Conservation (phyloP, 2,113 vertebrate genomes). For the Ptyas mucosa region DNA sequence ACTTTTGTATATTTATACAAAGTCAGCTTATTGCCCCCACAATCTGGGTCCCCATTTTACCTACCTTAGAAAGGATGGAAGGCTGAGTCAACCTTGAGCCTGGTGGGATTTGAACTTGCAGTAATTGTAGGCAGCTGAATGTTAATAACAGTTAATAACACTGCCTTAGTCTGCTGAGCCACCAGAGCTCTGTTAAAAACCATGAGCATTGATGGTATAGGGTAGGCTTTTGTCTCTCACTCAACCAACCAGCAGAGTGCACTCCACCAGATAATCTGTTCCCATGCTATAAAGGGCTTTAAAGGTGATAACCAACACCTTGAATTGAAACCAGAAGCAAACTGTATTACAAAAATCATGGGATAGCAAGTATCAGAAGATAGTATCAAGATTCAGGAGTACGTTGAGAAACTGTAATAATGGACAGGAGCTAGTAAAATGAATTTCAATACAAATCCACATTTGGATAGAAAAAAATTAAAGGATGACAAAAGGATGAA, state of each 20-base stretch:
- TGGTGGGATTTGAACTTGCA: too few relatives aligned
- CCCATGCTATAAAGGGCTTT: neutral
- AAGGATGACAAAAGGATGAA: neutral
- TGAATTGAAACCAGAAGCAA: neutral
- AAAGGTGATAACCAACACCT: neutral
- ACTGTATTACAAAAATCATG: neutral
- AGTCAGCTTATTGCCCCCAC: too few relatives aligned
- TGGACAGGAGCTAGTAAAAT: neutral
- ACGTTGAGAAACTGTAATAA: neutral
- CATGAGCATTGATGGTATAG: neutral
- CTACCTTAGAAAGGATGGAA: too few relatives aligned
- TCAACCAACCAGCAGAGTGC: neutral
- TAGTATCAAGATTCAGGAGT: neutral
- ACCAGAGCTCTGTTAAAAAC: too few relatives aligned
- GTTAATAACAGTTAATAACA: too few relatives aligned
- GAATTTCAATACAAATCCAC: neutral
- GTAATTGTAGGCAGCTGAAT: too few relatives aligned
- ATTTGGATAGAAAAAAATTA: neutral
- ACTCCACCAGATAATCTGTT: neutral
- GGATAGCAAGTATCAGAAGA: neutral
- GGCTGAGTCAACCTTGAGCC: too few relatives aligned
- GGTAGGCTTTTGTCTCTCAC: neutral
- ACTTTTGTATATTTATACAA: too few relatives aligned
- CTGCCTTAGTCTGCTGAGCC: too few relatives aligned
- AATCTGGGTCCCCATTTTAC: too few relatives aligned